Evolutionary conservation across 53 echinoderm and acorn worm genomes (phyloP).

Genomic region (Patiria pectinifera): DNA sequence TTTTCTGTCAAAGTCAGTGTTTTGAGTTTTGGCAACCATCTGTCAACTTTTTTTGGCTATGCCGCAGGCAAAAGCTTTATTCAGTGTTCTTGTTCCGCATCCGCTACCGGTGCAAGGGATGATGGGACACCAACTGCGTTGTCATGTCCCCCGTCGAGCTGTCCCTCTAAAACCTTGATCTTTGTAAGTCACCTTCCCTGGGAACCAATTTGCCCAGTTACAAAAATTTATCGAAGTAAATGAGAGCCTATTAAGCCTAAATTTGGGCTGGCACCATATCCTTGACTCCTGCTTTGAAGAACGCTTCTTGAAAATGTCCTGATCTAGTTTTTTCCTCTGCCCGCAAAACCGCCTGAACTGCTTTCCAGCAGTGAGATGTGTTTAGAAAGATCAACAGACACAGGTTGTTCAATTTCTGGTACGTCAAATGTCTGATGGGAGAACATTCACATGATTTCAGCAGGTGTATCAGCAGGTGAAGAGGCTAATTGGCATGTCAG

Average conservation of each 20-base stretch:
- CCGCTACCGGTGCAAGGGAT: too few species aligned
- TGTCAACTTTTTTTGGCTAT: not conserved
- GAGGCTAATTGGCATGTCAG: not conserved
- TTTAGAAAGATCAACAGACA: not conserved
- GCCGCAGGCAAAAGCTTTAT: not conserved
- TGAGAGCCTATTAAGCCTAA: not conserved
- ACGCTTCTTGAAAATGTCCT: not conserved
- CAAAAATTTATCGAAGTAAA: slow-evolving; percentile 33
- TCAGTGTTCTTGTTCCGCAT: not conserved
- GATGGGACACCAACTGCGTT: not conserved
- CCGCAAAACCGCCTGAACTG: not conserved
- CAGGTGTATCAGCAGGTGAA: not conserved
- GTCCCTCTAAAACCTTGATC: slow-evolving; percentile 11
- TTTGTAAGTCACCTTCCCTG: not conserved
- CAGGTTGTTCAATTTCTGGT: not conserved
- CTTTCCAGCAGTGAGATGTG: not conserved
- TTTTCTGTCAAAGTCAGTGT: not conserved
- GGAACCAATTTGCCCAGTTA: slow-evolving; percentile 11
- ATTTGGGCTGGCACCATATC: not conserved
- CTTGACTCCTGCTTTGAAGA: not conserved
- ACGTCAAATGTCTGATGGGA: not conserved
- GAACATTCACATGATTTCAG: not conserved
- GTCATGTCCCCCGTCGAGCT: not conserved
- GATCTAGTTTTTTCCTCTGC: not conserved
- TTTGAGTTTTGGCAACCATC: not conserved